Evolutionary conservation across 2,888 invertebrate species (phyloP).

Genomic region (Salpingus planirostris): DNA sequence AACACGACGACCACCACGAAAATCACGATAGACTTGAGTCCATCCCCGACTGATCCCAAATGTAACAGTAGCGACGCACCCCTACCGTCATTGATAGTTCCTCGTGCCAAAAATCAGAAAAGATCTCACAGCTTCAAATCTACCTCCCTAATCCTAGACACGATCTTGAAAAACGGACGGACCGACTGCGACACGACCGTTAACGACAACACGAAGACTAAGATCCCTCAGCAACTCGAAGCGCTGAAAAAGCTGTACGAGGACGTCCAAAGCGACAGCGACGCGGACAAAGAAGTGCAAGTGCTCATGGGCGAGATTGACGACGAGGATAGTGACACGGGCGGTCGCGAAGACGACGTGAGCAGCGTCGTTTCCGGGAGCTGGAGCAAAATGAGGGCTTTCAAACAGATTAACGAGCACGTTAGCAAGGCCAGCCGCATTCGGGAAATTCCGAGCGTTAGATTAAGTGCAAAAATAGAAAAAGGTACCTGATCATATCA

Average conservation of each 20-base stretch:
- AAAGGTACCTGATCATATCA: slow-evolving; percentile 32
- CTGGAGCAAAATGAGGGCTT: slow-evolving; percentile 49
- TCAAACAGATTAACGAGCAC: slow-evolving; percentile 25
- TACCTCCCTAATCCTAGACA: slow-evolving; percentile 41
- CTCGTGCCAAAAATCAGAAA: slow-evolving; percentile 26
- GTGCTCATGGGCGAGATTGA: slow-evolving; percentile 42
- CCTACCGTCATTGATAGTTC: slow-evolving; percentile 16
- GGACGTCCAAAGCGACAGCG: slow-evolving; percentile 44
- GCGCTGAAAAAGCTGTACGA: slow-evolving; percentile 40
- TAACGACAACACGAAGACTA: slow-evolving; percentile 12
- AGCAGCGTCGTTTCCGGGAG: slow-evolving; percentile 45
- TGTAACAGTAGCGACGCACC: no score
- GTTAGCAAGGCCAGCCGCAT: slow-evolving; percentile 19
- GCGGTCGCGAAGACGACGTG: slow-evolving; percentile 31
- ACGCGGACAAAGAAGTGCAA: slow-evolving; percentile 54
- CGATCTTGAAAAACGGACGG: slow-evolving; percentile 33
- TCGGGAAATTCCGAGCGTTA: slow-evolving; percentile 22
- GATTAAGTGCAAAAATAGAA: slow-evolving; percentile 33
- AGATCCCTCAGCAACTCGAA: slow-evolving; percentile 35
- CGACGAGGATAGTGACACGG: slow-evolving; percentile 17
- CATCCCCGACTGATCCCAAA: slow-evolving; percentile 26
- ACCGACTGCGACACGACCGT: no score
- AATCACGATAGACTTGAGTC: slow-evolving; percentile 42
- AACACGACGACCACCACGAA: slow-evolving; percentile 39
- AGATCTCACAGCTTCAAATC: slow-evolving; percentile 40